Evolutionary conservation across 2,113 vertebrate genomes (phyloP).

Genomic region (Sterrhoptilus dennistouni): DNA sequence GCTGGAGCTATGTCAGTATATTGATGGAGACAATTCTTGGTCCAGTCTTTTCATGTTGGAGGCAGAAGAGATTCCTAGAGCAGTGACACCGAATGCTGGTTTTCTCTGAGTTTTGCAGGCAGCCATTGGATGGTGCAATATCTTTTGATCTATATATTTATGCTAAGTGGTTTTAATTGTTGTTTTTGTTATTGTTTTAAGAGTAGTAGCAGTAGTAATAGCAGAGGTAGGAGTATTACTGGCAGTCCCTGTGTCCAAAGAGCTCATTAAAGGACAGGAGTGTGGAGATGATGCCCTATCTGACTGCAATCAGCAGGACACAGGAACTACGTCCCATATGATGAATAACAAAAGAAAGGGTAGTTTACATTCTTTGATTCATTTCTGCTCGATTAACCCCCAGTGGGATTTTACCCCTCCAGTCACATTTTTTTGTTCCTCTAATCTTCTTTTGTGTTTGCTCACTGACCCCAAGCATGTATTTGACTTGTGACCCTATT

Average conservation of each 20-base stretch:
- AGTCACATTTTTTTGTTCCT: conserved; percentile 74
- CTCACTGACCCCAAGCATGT: conserved; percentile 78
- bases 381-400: conserved; percentile 66
- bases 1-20: background rate
- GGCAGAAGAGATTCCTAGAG: background rate
- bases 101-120: background rate
- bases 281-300: conserved; percentile 9
- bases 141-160: background rate
- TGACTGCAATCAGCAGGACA: conserved; percentile 12
- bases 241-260: background rate
- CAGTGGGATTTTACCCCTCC: conserved; percentile 62
- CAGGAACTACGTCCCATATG: background rate
- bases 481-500: conserved; percentile 84
- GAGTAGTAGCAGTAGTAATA: background rate
- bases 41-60: background rate
- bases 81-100: background rate
- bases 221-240: background rate
- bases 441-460: conserved; percentile 78
- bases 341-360: conserved; percentile 56
- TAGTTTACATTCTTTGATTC: conserved; percentile 60
- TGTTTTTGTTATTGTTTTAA: background rate
- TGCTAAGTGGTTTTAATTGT: background rate
- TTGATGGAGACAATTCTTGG: background rate
- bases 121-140: background rate
- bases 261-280: background rate